Conservation (phyloP, 2,888 invertebrate genomes). For the Chydorus sphaericus region DNA sequence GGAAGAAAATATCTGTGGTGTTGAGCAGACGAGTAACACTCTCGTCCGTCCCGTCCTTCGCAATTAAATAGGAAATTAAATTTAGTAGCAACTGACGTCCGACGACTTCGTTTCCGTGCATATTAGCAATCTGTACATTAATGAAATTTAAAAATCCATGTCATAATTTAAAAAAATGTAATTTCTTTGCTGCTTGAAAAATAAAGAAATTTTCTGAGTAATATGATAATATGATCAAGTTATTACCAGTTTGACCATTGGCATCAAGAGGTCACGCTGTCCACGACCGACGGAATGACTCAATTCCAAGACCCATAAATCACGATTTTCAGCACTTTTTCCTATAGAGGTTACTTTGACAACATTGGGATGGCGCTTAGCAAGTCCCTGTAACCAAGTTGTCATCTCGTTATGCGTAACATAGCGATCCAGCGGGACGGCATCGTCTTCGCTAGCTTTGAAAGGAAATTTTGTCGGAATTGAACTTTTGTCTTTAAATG, state of each 20-base stretch:
- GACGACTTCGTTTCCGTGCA: conserved; percentile 85
- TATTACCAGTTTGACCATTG: conserved; percentile 87
- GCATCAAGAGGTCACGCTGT: conserved; percentile 46
- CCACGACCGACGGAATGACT: conserved; percentile 21
- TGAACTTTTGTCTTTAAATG: no score
- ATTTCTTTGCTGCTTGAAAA: not conserved
- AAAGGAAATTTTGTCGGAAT: no score
- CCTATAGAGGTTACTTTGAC: conserved; percentile 64
- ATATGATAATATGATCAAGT: no score
- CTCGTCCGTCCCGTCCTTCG: conserved; percentile 33
- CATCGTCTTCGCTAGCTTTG: not conserved
- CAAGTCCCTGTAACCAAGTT: conserved; percentile 44
- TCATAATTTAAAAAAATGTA: not conserved
- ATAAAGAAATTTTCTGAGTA: not conserved
- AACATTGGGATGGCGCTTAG: conserved; percentile 47
- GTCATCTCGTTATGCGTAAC: conserved; percentile 45
- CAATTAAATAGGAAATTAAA: conserved; percentile 33
- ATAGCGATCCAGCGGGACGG: conserved; percentile 9
- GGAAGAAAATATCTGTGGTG: conserved; percentile 76
- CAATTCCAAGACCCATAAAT: conserved; percentile 14
- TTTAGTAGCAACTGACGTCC: conserved; percentile 30
- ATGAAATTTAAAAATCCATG: not conserved
- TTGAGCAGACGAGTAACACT: conserved; percentile 61
- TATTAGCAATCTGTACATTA: conserved; percentile 50
- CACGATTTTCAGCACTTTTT: conserved; percentile 58